phyloP scores from a whole-genome alignment of 2,113 vertebrate species.

The Muntiacus muntjak region DNA sequence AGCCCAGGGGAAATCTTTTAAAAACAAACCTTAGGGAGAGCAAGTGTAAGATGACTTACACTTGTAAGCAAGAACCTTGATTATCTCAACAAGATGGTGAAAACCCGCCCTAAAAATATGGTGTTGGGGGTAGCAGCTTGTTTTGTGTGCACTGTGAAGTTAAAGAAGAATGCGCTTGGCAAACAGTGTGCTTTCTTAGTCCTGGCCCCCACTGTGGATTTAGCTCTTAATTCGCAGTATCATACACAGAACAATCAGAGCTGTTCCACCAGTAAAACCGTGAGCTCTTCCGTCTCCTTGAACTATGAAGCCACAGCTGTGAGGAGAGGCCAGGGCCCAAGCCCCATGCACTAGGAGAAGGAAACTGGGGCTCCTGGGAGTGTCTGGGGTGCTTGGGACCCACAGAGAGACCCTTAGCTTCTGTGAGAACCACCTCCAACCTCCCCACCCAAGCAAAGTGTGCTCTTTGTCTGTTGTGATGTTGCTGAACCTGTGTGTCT shows the following conservation, averaged over 20 bases:
- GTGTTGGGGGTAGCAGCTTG: fast-evolving
- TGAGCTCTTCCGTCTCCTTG: neutral
- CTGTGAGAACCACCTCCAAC: neutral
- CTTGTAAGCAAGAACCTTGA: neutral
- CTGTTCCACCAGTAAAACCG: fast-evolving
- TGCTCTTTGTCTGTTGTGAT: fast-evolving
- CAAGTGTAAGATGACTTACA: neutral
- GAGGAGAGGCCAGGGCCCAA: neutral
- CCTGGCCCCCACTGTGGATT: fast-evolving
- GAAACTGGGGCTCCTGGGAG: neutral
- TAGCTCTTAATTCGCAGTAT: fast-evolving
- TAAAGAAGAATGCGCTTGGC: neutral
- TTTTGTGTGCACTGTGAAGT: fast-evolving
- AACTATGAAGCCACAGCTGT: fast-evolving
- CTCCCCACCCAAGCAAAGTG: neutral
- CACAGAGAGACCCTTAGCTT: fast-evolving
- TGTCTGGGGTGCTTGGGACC: fast-evolving
- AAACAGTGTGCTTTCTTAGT: neutral
- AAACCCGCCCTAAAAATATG: fast-evolving
- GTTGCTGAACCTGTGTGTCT: fast-evolving
- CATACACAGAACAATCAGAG: neutral
- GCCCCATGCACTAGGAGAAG: fast-evolving
- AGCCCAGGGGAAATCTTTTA: neutral
- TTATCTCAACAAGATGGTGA: fast-evolving
- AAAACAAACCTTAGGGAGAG: neutral